phyloP scores from a whole-genome alignment of 2,113 vertebrate genomes.

The Mellivora capensis region DNA sequence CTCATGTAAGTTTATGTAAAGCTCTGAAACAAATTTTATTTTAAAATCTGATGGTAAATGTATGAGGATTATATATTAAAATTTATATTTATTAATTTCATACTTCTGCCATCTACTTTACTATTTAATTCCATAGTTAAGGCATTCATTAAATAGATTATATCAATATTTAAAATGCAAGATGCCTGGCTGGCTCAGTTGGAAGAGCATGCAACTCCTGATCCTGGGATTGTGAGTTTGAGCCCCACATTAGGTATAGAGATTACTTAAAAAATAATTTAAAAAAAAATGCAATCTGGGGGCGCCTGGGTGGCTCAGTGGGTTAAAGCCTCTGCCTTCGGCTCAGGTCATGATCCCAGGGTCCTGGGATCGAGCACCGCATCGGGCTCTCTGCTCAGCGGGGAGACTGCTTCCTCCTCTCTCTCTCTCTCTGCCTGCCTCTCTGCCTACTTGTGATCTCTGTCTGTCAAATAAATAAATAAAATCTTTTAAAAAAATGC shows the following conservation, averaged over 20 bases:
- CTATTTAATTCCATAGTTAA: not conserved
- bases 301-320: too few species aligned
- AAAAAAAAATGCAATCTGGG: not conserved
- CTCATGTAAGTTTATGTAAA: not conserved
- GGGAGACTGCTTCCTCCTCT: too few species aligned
- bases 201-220: not conserved
- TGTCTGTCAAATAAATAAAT: too few species aligned
- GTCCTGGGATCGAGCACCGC: too few species aligned
- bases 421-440: too few species aligned
- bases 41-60: not conserved
- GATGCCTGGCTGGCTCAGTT: not conserved
- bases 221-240: not conserved
- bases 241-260: not conserved
- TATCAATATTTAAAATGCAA: not conserved
- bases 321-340: too few species aligned
- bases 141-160: not conserved
- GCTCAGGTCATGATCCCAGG: too few species aligned
- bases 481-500: not conserved
- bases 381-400: too few species aligned
- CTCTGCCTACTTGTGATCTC: too few species aligned
- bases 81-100: not conserved
- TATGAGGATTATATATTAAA: not conserved
- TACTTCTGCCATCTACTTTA: not conserved
- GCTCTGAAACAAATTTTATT: slow-evolving; percentile 3
- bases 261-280: not conserved